Evolutionary conservation across 2,113 vertebrate species (phyloP), one percentile per base, ranked within the genome.

Genomic region (Cochlearius cochlearius): DNA sequence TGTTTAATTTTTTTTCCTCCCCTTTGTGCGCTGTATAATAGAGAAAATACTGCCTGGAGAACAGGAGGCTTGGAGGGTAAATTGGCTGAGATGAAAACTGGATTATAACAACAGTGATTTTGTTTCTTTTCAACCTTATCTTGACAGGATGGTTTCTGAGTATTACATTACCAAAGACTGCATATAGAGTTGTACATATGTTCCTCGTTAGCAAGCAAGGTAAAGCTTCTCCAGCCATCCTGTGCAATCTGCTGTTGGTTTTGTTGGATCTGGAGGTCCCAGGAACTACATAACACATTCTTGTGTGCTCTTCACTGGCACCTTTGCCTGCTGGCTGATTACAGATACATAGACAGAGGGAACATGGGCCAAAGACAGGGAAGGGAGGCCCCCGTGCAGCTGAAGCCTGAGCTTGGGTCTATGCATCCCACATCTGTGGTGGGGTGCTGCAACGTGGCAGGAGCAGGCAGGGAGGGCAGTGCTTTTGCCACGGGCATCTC

Each of bases 111-210:
- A 75, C 19, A 56, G 56, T n/a, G 69, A 36, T 94, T 86, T 92
- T 87, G 25, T 88, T 96, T 90, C 66, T 78, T n/a, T 73, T 89
- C 23, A 58, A 26, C 83, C 45, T 91, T 91, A 86, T 85, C 88
- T 92, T 89, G 36, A 91, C n/a, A 45, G 60, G 2, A 53, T 56
- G 36, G 9, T 85, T 92, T 96, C 43, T 64, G 62, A 72, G 49
- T 86, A 75, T 78, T 81, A 36, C 9, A 10, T 84, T 94, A 56
- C 36, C 39, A 49, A 67, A 93, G 30, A 60, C 25, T 47, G 9
- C 38, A 20, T 77, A 25, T 36, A 13, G 69, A 64, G 19, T 55
- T 80, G 38, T 84, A 45, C 75, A 13, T 53, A 32, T 58, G 83
- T 64, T 85, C 53, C 75, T 80, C 11, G 38, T 91, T 94, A 95